Evolutionary conservation across 2,113 vertebrate genomes (phyloP).

Genomic region (Ptyas mucosa): DNA sequence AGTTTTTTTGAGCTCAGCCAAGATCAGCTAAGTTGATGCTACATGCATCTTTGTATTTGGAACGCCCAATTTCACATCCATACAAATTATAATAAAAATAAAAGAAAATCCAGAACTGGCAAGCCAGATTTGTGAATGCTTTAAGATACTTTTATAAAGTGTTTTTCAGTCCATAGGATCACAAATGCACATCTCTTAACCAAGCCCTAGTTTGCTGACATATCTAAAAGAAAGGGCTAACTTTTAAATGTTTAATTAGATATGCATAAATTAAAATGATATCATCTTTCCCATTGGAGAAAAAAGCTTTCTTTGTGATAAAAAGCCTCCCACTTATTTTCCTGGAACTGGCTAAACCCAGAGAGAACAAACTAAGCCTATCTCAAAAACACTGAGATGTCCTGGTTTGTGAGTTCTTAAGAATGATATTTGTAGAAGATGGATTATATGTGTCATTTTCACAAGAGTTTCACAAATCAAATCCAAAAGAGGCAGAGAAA

Average conservation of each 20-base stretch:
- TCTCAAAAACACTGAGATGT: background rate
- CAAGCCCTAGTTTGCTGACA: background rate
- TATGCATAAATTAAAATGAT: background rate
- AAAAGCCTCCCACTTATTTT: background rate
- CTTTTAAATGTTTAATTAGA: background rate
- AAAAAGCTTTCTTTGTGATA: background rate
- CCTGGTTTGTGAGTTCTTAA: background rate
- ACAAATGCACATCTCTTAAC: background rate
- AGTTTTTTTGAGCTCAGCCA: background rate
- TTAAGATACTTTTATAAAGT: background rate
- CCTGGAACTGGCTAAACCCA: background rate
- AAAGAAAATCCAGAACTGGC: background rate
- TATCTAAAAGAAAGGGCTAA: background rate
- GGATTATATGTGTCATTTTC: background rate
- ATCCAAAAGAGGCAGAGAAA: too few relatives aligned
- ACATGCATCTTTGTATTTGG: background rate
- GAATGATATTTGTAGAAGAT: background rate
- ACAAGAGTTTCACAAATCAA: background rate
- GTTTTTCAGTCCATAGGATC: background rate
- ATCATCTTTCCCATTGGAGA: background rate
- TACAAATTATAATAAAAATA: background rate
- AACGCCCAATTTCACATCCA: background rate
- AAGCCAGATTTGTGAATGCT: background rate
- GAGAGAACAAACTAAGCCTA: background rate
- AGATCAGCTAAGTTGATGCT: background rate